phyloP scores from a whole-genome alignment of 1,140 invertebrate genomes.

The Venustaconcha ellipsiformis region DNA sequence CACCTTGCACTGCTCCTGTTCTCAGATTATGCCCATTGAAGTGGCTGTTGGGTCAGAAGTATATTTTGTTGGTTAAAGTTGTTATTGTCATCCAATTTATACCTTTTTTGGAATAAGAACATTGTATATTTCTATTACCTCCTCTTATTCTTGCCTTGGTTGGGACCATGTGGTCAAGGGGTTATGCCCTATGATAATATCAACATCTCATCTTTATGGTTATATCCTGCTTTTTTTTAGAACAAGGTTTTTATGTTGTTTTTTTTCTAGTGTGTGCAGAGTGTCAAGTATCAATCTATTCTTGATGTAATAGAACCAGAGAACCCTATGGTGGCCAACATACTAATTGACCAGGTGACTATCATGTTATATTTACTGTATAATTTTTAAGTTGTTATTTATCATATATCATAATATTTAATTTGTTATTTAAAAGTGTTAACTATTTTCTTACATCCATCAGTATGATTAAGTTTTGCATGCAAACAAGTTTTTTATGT shows the following conservation, averaged over 20 bases:
- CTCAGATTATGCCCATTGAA: too few species aligned
- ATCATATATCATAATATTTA: too few species aligned
- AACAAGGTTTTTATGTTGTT: constrained; percentile 1
- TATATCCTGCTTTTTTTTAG: background rate
- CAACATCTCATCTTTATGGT: background rate
- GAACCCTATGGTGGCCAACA: constrained; percentile 85
- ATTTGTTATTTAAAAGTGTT: too few species aligned
- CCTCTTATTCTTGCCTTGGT: too few species aligned
- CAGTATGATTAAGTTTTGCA: too few species aligned
- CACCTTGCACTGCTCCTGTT: too few species aligned
- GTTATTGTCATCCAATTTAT: background rate
- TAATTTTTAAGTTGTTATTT: too few species aligned
- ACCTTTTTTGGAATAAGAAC: background rate
- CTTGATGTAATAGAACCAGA: constrained; percentile 79
- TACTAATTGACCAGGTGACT: constrained; percentile 82
- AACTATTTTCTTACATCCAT: too few species aligned
- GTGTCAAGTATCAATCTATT: constrained; percentile 74
- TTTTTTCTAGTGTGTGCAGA: constrained; percentile 59
- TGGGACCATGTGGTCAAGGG: too few species aligned
- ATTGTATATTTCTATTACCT: too few species aligned
- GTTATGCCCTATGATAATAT: background rate
- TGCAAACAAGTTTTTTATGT: too few species aligned
- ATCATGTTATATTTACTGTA: background rate
- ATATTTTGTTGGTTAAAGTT: background rate
- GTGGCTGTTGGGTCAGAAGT: too few species aligned